Percentiles rank a stretch among this genome's conserved stretches.
Evolutionary conservation across 92 coral and sea anemone genomes (phyloP).

Genomic region (Palythoa caribaeorum): DNA sequence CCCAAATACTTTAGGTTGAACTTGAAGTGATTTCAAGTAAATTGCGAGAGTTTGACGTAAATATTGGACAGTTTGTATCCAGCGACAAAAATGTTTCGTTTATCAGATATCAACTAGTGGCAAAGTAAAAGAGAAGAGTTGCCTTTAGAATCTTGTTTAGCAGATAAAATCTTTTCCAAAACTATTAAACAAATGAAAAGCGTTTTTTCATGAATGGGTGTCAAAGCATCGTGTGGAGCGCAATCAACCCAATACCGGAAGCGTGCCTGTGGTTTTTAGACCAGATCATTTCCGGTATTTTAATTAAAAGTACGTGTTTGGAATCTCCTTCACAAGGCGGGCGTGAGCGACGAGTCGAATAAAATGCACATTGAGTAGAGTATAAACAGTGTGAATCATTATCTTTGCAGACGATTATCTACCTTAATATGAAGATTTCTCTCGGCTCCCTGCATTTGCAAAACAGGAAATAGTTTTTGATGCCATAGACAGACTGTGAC

Average conservation of each 20-base stretch:
- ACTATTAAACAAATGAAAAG: slow-evolving; percentile 10
- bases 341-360: slow-evolving; percentile 47
- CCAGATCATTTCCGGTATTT: slow-evolving; percentile 42
- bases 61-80: neutral
- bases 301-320: slow-evolving; percentile 39
- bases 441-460: too few relatives aligned
- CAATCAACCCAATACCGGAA: slow-evolving; percentile 20
- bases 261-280: slow-evolving; percentile 32
- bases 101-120: neutral
- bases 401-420: neutral
- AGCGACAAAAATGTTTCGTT: neutral
- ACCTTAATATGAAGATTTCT: neutral
- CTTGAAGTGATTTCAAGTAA: too few relatives aligned
- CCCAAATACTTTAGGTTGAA: too few relatives aligned
- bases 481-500: too few relatives aligned
- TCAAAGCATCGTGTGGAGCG: slow-evolving; percentile 10
- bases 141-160: slow-evolving; percentile 1
- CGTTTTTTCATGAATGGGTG: slow-evolving; percentile 30
- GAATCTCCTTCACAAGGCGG: slow-evolving; percentile 48
- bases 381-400: slow-evolving; percentile 35
- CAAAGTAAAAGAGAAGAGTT: neutral
- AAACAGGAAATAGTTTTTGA: too few relatives aligned
- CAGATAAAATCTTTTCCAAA: slow-evolving; percentile 21
- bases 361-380: slow-evolving; percentile 24
- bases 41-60: too few relatives aligned